Evolutionary conservation across 1,140 invertebrate species (phyloP), one percentile per base, ranked within the genome.

Genomic region (Heterodera carotae): DNA sequence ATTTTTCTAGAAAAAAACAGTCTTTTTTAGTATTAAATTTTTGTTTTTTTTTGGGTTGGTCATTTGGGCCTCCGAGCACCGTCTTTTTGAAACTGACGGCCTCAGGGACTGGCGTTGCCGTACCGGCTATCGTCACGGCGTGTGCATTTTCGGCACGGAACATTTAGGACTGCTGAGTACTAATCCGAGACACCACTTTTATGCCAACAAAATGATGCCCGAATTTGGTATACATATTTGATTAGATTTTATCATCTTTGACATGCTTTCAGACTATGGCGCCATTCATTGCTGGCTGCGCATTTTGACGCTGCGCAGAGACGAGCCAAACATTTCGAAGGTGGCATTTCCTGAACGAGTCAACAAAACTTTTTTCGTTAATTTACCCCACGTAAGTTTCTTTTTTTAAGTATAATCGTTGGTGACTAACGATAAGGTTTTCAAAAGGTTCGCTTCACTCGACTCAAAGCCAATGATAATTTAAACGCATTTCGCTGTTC

Each of bases 61-160:
- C 39, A 43, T 7, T 43, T 7, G 15, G 39, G 7, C 7, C 7
- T 43, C 15, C 7, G 39, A 7, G 15, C 39, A 12, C 39, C 39
- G 1, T 10, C 2, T 12, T 43, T 43, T 43, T 12, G 39, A 7
- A 43, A 43, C 29, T 22, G 70, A 43, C 33, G 27, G 53, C 53
- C 36, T 29, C 34, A 73, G n/a, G 29, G 29, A 22, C 31, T 6
- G 33, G 75, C 6, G 80, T 75, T 22, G n/a, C 31, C 76, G 80
- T 18, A 34, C 60, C n/a, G n/a, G 56, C 31, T 81, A 59, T 22
- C 74, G 80, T 25, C 71, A 81, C n/a, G 39, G 64, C 34, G 72
- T 81, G 27, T 81, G 80, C 53, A 56, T 81, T 18, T 81, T 71
- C 43, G 80, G 80, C 12, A 34, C 74, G 15, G 80, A 81, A 53